Percentiles rank a stretch among this genome's conserved stretches.
phyloP scores from a whole-genome alignment of 2,888 invertebrate genomes.

The Zygogramma bicolorata region DNA sequence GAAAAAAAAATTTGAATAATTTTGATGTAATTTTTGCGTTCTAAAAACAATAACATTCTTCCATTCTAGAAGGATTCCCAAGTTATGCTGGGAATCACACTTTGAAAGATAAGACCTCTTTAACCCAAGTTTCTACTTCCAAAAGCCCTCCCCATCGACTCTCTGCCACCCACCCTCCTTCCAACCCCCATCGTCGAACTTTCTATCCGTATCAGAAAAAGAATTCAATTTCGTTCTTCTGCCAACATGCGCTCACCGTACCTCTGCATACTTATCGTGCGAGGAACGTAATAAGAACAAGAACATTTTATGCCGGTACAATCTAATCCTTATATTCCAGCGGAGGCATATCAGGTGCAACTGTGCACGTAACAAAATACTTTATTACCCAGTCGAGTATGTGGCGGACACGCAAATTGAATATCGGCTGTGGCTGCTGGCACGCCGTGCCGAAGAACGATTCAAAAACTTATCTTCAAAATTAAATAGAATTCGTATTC shows the following conservation, averaged over 20 bases:
- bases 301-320: constrained; percentile 12
- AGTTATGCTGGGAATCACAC: no score
- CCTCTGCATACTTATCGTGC: constrained; percentile 9
- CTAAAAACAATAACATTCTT: no score
- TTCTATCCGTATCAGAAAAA: neutral
- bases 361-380: constrained; percentile 40
- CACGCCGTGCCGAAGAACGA: neutral
- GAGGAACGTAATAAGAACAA: constrained; percentile 11
- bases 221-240: neutral
- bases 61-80: no score
- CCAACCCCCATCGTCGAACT: neutral
- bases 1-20: no score
- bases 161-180: neutral
- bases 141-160: neutral
- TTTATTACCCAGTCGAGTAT: constrained; percentile 30
- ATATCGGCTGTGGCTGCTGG: neutral
- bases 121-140: no score
- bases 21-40: no score
- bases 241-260: neutral
- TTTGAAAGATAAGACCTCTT: no score
- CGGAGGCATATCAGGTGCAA: constrained; percentile 38
- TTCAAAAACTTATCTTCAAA: no score
- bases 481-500: no score
- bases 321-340: constrained; percentile 35
- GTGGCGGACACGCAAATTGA: constrained; percentile 32